Base-by-base conservation (phyloP, 2,888 invertebrate genomes). In the Allolobophora icterica region DNA sequence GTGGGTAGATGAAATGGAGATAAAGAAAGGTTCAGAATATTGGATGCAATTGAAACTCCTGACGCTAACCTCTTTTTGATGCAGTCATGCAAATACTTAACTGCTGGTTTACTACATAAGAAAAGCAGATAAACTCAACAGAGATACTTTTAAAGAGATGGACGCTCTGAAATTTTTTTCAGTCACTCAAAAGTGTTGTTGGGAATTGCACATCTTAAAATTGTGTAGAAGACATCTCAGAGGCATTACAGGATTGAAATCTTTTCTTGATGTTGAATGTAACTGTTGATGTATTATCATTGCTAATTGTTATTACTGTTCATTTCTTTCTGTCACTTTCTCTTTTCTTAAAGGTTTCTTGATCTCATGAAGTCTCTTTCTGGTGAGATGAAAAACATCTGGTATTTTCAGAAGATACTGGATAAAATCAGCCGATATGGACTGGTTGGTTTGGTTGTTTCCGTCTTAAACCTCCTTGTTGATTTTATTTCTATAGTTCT, bases 331-430 rank as follows among this genome's bases (percentile, higher is more conserved):
- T 71, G 30, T n/a, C 30, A 71, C 24, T 24, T 52, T 8, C 13
- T 71, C 30, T 71, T 71, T 35, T 87, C 38, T 92, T 92, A 8
- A 92, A 95, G 95, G 95, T 94, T 93, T 91, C 93, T 94, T 71
- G 94, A 94, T 35, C 91, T 95, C 34, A 42, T 93, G 35, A 92
- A 93, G 52, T 94, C 93, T 83, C 93, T 94, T 42, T 94, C 94
- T 21, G 90, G 91, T 34, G 94, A 94, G 15, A 87, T 94, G 35
- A 93, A 93, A 58, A 92, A 94, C 42, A 93, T 93, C 89, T 95
- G 95, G 95, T 94, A 94, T 92, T 94, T 94, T 92, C 92, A 93
- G 90, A 93, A 93, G 91, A 94, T 95, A 35, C 93, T 95, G 11
- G 92, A 93, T 30, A 95, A 94, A 91, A 93, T 95, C 3, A 93